Evolutionary conservation across 1,140 invertebrate species (phyloP).

Genomic region (Atopsyche davidsoni): DNA sequence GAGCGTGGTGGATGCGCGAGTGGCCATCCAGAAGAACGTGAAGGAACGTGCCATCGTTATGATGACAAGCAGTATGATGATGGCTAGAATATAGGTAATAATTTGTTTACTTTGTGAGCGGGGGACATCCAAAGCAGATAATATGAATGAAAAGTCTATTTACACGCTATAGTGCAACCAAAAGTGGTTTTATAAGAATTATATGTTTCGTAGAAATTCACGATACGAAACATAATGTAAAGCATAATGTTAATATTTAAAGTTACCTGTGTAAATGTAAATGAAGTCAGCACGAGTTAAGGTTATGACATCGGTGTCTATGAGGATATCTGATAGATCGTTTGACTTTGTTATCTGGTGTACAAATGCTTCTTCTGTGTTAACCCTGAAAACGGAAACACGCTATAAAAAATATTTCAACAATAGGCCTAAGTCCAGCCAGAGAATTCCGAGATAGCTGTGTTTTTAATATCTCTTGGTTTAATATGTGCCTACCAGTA

Average conservation of each 20-base stretch:
- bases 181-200: no score
- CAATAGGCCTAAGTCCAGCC: background rate
- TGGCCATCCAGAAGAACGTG: constrained; percentile 63
- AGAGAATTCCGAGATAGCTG: no score
- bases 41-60: constrained; percentile 52
- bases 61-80: constrained; percentile 55
- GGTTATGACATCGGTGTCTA: constrained; percentile 10
- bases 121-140: no score
- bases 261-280: constrained; percentile 31
- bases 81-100: constrained; percentile 39
- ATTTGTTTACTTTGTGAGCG: background rate
- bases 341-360: background rate
- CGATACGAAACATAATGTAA: background rate
- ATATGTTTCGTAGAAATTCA: no score
- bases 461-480: no score
- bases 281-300: constrained; percentile 33
- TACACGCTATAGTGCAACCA: no score
- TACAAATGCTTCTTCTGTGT: constrained; percentile 30
- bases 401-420: no score
- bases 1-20: constrained; percentile 64
- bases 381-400: constrained; percentile 33
- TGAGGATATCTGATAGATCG: background rate
- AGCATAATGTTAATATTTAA: constrained; percentile 1
- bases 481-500: constrained; percentile 56
- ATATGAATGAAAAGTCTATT: no score